Evolutionary conservation across 2,888 invertebrate genomes (phyloP).

Genomic region (Nomada lathburiana): DNA sequence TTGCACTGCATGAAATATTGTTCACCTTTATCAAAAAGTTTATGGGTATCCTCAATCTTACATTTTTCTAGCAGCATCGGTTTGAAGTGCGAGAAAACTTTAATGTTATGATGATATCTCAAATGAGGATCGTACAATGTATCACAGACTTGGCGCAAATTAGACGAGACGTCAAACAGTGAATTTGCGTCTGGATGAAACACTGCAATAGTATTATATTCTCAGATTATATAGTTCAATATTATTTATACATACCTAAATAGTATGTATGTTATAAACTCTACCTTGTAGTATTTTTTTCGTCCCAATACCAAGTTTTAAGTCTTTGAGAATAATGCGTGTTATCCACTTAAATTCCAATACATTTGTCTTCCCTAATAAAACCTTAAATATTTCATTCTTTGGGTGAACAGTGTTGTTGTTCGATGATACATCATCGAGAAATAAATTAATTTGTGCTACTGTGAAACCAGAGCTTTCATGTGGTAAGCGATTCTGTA

Average conservation of each 20-base stretch:
- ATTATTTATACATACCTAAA: slow-evolving; percentile 1
- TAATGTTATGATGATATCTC: slow-evolving; percentile 88
- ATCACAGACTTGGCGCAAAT: slow-evolving; percentile 87
- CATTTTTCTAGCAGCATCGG: slow-evolving; percentile 95
- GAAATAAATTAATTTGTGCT: slow-evolving; percentile 89
- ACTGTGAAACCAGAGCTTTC: slow-evolving; percentile 86
- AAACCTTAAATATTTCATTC: slow-evolving; percentile 88
- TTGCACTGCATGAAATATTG: slow-evolving; percentile 92
- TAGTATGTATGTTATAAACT: neutral
- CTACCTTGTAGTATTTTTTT: slow-evolving; percentile 87
- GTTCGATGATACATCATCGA: slow-evolving; percentile 91
- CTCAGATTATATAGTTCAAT: neutral
- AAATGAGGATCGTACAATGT: slow-evolving; percentile 87
- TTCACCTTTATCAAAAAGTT: slow-evolving; percentile 85
- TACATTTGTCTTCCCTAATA: slow-evolving; percentile 89
- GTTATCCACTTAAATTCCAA: slow-evolving; percentile 96
- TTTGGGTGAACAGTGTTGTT: slow-evolving; percentile 88
- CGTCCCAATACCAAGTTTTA: slow-evolving; percentile 91
- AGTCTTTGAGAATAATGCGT: slow-evolving; percentile 93
- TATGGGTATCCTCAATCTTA: slow-evolving; percentile 86
- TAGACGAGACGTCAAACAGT: slow-evolving; percentile 87
- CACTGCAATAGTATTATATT: slow-evolving; percentile 74
- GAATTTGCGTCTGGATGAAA: slow-evolving; percentile 93
- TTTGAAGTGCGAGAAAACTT: slow-evolving; percentile 91
- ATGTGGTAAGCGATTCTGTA: slow-evolving; percentile 86